phyloP scores from a whole-genome alignment of 35 echinoderm and acorn worm genomes.

The Acanthaster planci region DNA sequence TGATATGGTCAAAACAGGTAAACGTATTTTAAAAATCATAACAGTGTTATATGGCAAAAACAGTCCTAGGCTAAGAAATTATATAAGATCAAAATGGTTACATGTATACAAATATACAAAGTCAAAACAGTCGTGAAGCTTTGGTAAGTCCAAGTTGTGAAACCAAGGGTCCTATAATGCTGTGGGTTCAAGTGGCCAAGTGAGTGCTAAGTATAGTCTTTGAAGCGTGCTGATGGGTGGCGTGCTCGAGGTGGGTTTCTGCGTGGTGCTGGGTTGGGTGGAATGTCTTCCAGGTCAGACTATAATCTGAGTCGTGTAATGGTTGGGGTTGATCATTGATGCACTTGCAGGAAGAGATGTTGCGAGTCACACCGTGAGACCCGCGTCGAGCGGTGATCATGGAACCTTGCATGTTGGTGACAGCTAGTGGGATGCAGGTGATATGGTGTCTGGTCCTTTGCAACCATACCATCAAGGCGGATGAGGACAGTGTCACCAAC shows the following conservation, averaged over 20 bases:
- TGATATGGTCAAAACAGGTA: no score
- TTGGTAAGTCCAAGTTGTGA: no score
- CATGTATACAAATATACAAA: no score
- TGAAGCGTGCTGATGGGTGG: background rate
- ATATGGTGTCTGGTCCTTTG: background rate
- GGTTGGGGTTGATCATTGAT: background rate
- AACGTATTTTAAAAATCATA: no score
- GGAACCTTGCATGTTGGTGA: slow-evolving; percentile 4
- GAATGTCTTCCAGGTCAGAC: background rate
- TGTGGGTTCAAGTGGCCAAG: no score
- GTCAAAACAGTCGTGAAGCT: no score
- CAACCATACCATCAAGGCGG: background rate
- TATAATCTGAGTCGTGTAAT: background rate
- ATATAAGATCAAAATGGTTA: no score
- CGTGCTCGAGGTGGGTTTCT: background rate
- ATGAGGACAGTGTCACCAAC: slow-evolving; percentile 34
- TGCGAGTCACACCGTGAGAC: background rate
- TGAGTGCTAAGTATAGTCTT: no score
- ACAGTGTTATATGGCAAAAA: no score
- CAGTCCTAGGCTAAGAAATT: no score
- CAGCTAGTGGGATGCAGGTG: background rate
- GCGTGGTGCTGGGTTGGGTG: background rate
- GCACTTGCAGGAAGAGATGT: slow-evolving; percentile 3
- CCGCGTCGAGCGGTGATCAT: slow-evolving; percentile 11
- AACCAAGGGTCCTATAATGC: no score